phyloP scores from a whole-genome alignment of 1,140 invertebrate species.

The Brevipalpus yothersi region DNA sequence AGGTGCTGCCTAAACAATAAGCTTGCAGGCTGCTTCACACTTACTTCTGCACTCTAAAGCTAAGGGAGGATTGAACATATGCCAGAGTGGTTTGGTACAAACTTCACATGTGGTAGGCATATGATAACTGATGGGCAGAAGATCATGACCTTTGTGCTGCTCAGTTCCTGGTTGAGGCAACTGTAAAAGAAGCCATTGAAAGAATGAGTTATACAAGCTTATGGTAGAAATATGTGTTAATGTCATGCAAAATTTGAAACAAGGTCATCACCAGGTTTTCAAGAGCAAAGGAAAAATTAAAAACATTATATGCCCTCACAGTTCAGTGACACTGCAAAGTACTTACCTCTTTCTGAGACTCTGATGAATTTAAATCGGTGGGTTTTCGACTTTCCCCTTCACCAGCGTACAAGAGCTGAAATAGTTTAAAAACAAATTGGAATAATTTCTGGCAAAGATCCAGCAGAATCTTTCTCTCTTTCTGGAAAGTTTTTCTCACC shows the following conservation, averaged over 20 bases:
- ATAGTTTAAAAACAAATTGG: conserved; percentile 6
- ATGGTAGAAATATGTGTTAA: neutral
- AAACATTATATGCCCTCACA: conserved; percentile 7
- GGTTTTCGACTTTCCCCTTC: conserved; percentile 71
- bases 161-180: conserved; percentile 46
- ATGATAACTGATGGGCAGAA: conserved; percentile 83
- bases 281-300: too few species aligned
- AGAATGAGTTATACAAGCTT: neutral
- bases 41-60: conserved; percentile 83
- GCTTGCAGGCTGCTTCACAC: conserved; percentile 18
- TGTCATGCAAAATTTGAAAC: neutral
- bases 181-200: conserved; percentile 9
- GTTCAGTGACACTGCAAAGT: neutral
- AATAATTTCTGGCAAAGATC: neutral
- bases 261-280: too few species aligned
- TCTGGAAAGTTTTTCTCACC: conserved; percentile 20
- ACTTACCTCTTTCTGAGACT: conserved; percentile 15
- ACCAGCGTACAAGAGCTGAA: conserved; percentile 59
- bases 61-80: conserved; percentile 84
- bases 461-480: neutral
- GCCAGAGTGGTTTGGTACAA: conserved; percentile 85
- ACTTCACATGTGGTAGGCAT: conserved; percentile 94
- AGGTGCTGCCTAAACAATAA: neutral
- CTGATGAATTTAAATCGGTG: conserved; percentile 31
- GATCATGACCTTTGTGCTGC: conserved; percentile 81